Conservation (phyloP, 1,140 invertebrate genomes). For the Brachionus asplanchnoidis region DNA sequence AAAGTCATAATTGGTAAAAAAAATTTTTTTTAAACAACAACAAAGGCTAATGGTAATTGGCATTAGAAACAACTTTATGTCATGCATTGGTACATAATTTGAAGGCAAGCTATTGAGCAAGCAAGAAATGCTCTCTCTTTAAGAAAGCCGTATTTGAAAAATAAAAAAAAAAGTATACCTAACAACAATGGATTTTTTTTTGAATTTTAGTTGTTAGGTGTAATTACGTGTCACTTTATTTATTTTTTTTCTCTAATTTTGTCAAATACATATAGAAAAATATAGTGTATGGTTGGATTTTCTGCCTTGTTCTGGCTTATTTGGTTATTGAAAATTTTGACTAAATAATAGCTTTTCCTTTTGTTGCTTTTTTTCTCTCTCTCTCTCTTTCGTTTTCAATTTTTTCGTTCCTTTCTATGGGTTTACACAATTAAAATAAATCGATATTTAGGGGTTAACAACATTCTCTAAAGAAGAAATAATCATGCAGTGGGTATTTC, state of each 20-base stretch:
- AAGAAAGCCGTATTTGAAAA: constrained; percentile 23
- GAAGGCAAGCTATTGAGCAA: not conserved
- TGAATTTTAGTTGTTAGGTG: constrained; percentile 33
- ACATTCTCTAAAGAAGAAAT: constrained; percentile 25
- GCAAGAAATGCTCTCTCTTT: not conserved
- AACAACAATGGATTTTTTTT: constrained; percentile 18
- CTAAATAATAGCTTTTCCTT: constrained; percentile 32
- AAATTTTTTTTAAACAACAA: not conserved
- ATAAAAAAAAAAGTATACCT: constrained; percentile 8
- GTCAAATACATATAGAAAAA: constrained; percentile 37
- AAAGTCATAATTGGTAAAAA: not conserved
- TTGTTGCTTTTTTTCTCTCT: not conserved
- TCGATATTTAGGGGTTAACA: constrained; percentile 14
- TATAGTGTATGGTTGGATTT: constrained; percentile 27
- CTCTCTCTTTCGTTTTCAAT: not conserved
- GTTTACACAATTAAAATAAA: constrained; percentile 31
- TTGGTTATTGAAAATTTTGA: constrained; percentile 19
- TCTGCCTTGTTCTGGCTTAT: constrained; percentile 10
- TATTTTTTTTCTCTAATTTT: not conserved
- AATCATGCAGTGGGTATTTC: constrained; percentile 32
- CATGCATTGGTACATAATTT: constrained; percentile 30
- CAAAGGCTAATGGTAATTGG: not conserved
- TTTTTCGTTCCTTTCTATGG: not conserved
- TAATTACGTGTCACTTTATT: constrained; percentile 40
- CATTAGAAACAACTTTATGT: not conserved